Conservation (phyloP, 2,797 vertebrate species). For the Myotis findleyi region DNA sequence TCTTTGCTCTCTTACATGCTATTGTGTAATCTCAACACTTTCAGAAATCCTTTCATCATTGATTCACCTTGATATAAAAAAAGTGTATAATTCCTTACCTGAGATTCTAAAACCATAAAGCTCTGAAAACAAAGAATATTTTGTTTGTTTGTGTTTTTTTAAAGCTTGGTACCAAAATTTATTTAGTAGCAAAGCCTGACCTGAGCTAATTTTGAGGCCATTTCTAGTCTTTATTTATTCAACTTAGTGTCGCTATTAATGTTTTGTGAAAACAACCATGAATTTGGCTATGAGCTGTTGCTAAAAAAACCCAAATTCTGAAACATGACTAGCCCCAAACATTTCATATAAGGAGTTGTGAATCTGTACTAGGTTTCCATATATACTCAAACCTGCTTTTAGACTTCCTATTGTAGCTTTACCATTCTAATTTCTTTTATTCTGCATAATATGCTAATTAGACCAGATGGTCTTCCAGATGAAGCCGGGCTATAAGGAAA, state of each 20-base stretch:
- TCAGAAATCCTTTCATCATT: constrained; percentile 45
- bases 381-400: not conserved
- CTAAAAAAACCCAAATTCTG: constrained; percentile 32
- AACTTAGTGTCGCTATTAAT: not conserved
- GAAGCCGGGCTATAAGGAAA: no score
- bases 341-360: not conserved
- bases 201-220: not conserved
- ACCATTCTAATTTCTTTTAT: constrained; percentile 20
- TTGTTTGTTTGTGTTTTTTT: not conserved
- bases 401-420: not conserved
- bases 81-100: not conserved
- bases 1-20: not conserved
- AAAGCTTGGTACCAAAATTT: constrained; percentile 1
- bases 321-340: not conserved
- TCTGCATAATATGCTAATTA: not conserved
- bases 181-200: not conserved
- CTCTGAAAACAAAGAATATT: not conserved
- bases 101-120: constrained; percentile 25
- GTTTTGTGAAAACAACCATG: constrained; percentile 23
- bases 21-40: not conserved
- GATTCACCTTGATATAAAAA: not conserved
- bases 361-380: not conserved
- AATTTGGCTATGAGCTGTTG: constrained; percentile 11
- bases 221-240: constrained; percentile 46
- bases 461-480: no score